phyloP scores from a whole-genome alignment of 2,113 vertebrate species.

The Mesembrinibis cayennensis region DNA sequence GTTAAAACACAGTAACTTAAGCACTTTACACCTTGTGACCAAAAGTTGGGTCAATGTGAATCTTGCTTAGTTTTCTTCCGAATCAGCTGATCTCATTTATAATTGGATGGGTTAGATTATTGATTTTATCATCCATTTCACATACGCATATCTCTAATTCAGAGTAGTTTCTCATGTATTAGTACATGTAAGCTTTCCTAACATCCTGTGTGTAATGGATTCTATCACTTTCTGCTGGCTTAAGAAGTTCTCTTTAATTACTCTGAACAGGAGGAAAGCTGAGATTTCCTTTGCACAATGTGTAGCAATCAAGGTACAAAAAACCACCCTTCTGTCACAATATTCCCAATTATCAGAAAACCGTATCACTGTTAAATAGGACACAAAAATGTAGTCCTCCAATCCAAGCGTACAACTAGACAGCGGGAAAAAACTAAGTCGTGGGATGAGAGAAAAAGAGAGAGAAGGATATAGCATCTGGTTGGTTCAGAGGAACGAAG shows the following conservation, averaged over 20 bases:
- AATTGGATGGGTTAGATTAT: background rate
- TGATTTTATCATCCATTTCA: background rate
- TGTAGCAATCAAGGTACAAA: background rate
- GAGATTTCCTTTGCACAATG: background rate
- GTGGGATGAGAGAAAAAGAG: background rate
- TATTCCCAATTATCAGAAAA: background rate
- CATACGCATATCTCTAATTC: background rate
- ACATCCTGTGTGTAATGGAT: background rate
- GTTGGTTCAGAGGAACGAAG: background rate
- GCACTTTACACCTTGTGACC: background rate
- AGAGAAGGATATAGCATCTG: background rate
- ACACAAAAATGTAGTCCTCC: background rate
- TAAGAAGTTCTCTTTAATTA: background rate
- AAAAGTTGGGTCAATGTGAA: background rate
- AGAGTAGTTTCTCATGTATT: background rate
- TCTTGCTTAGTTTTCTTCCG: background rate
- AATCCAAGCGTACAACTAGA: fast-evolving
- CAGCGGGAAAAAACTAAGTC: background rate
- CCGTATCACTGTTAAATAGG: background rate
- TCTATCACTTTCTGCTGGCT: background rate
- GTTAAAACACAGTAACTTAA: background rate
- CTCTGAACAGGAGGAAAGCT: background rate
- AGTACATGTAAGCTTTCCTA: background rate
- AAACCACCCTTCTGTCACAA: background rate
- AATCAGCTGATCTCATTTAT: background rate